Percentiles rank a stretch among this genome's conserved stretches.
phyloP scores from a whole-genome alignment of 1,140 invertebrate species.

The Periplaneta americana region DNA sequence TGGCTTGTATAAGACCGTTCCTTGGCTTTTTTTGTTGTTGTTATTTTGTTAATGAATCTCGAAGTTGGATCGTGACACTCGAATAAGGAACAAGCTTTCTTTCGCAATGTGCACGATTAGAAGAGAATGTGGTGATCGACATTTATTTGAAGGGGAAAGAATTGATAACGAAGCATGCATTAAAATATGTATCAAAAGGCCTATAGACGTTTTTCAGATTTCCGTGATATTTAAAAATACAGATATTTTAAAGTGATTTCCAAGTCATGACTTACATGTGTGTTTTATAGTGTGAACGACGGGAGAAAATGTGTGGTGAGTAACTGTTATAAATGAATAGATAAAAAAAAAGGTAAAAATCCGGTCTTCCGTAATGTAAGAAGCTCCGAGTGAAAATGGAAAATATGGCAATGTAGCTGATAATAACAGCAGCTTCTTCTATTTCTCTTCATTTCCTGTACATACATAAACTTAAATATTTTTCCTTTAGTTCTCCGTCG shows the following conservation, averaged over 20 bases:
- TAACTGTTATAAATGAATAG: too few species aligned
- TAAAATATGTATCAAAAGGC: not conserved
- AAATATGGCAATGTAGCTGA: not conserved
- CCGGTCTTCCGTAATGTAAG: not conserved
- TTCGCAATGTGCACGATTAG: not conserved
- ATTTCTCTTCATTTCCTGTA: not conserved
- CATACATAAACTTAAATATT: not conserved
- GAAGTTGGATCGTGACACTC: not conserved
- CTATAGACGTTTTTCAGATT: not conserved
- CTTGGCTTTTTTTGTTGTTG: not conserved
- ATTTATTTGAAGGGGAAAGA: not conserved
- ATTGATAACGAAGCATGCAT: not conserved
- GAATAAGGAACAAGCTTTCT: too few species aligned
- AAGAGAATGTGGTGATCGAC: too few species aligned
- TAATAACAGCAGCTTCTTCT: not conserved
- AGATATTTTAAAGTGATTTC: not conserved
- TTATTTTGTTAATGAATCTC: not conserved
- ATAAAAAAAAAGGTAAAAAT: too few species aligned
- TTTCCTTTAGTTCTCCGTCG: not conserved
- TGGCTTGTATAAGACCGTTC: too few species aligned
- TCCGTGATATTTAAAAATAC: not conserved
- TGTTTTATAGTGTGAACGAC: not conserved
- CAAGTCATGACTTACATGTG: not conserved
- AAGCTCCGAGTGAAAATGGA: not conserved
- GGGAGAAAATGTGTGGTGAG: not conserved